phyloP scores from a whole-genome alignment of 2,113 vertebrate species.

The Syngnathus typhle region DNA sequence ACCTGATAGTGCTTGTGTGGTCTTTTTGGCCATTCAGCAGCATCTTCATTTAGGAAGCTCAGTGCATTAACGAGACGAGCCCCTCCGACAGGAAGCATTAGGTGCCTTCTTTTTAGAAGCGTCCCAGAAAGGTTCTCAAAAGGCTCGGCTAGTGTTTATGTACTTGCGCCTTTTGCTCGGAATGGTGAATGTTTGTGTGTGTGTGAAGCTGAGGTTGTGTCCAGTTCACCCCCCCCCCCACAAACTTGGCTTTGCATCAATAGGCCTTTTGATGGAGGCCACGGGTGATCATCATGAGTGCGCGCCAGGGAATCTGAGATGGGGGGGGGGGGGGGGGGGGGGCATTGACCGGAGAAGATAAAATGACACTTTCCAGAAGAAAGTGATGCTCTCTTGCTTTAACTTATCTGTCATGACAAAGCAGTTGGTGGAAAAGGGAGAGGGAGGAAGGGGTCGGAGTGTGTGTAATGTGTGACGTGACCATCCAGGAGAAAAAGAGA shows the following conservation, averaged over 20 bases:
- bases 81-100: conserved; percentile 57
- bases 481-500: conserved; percentile 47
- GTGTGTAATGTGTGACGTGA: conserved; percentile 19
- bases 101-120: conserved; percentile 33
- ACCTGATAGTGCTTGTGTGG: background rate
- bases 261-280: conserved; percentile 55
- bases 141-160: conserved; percentile 31
- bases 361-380: conserved; percentile 55
- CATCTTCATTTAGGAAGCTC: conserved; percentile 24
- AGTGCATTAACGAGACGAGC: conserved; percentile 29
- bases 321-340: background rate
- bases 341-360: conserved; percentile 32
- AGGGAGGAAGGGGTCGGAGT: background rate
- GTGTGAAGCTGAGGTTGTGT: conserved; percentile 23
- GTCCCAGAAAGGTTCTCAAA: conserved; percentile 41
- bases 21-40: conserved; percentile 40
- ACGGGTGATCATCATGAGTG: conserved; percentile 60
- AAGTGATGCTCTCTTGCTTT: conserved; percentile 32
- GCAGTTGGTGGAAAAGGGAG: conserved; percentile 19
- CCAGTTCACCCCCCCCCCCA: conserved; percentile 12
- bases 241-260: conserved; percentile 38
- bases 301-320: conserved; percentile 39
- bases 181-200: background rate
- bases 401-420: conserved; percentile 44
- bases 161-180: background rate